Evolutionary conservation across 1,140 invertebrate genomes (phyloP), one percentile per base, ranked within the genome.

Genomic region (Himalopsyche phryganea): DNA sequence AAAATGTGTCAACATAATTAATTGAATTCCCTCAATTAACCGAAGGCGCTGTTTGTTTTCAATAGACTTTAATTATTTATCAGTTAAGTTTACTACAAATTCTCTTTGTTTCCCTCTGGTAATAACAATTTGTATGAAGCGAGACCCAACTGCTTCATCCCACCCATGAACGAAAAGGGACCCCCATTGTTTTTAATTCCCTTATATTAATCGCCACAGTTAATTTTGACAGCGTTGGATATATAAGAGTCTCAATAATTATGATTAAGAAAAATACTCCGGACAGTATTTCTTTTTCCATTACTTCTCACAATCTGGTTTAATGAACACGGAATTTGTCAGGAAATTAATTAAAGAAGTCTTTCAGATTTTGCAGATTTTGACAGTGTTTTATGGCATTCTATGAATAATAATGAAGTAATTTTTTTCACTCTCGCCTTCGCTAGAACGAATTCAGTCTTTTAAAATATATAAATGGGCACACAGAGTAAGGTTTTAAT

Each of bases 171-270:
- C 42, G 18, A 5, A 9, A 20, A 45, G 44, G 56, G 41, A 36
- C 61, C 61, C 61, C 61, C 50, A 63, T 63, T 45, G 61, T 56
- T 63, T 60, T 63, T 63, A 63, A 63, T 63, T 63, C 56, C 57
- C 14, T 41, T 41, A 59, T 59, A 63, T 63, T 63, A 63, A 63
- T 63, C 19, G 61, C 17, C 52, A 41, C 52, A 49, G 51, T 63
- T 57, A 63, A 9, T 50, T 56, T 49, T 63, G 61, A 63, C 61
- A 59, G 57, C 52, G 20, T 48, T 48, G 56, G 52, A 63, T 63
- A 63, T 51, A 58, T 63, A 52, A 47, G 33, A 48, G 50, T 51
- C 57, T 59, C 35, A 53, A 52, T 51, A 35, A 51, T 54, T 46
- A 44, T 59, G 52, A 44, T 42, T 23, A 52, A 20, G 45, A 19